Conservation (phyloP, 2,888 invertebrate genomes). For the Leptogaster cylindrica region DNA sequence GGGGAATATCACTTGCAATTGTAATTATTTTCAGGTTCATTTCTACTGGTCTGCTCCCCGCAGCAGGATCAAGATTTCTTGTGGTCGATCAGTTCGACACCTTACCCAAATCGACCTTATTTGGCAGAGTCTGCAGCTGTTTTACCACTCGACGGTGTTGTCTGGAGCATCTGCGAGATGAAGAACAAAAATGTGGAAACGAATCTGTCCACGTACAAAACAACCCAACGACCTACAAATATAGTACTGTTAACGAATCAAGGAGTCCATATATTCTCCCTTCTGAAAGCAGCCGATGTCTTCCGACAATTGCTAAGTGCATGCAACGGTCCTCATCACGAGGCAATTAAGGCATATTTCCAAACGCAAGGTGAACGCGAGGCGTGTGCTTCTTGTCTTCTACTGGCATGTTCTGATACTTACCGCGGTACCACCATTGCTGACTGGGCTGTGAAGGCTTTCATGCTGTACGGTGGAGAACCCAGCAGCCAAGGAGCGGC, state of each 20-base stretch:
- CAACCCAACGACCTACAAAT: constrained; percentile 70
- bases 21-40: constrained; percentile 57
- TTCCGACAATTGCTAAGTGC: constrained; percentile 81
- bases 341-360: constrained; percentile 85
- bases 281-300: constrained; percentile 87
- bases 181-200: constrained; percentile 53
- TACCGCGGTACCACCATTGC: constrained; percentile 70
- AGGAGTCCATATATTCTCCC: constrained; percentile 83
- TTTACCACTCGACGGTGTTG: constrained; percentile 82
- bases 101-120: constrained; percentile 66
- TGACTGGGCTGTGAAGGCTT: constrained; percentile 90
- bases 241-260: constrained; percentile 88
- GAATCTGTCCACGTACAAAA: constrained; percentile 53
- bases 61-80: constrained; percentile 77
- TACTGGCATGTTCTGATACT: constrained; percentile 78
- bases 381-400: constrained; percentile 87
- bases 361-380: constrained; percentile 82
- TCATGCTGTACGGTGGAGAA: constrained; percentile 91
- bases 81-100: constrained; percentile 78
- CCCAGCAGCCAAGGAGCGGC: constrained; percentile 57
- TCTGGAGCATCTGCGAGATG: constrained; percentile 82
- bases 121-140: constrained; percentile 79
- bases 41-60: constrained; percentile 71
- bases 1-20: background rate
- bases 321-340: constrained; percentile 84